Conservation (phyloP, 2,797 vertebrate genomes). For the Lagocephalus sceleratus region DNA sequence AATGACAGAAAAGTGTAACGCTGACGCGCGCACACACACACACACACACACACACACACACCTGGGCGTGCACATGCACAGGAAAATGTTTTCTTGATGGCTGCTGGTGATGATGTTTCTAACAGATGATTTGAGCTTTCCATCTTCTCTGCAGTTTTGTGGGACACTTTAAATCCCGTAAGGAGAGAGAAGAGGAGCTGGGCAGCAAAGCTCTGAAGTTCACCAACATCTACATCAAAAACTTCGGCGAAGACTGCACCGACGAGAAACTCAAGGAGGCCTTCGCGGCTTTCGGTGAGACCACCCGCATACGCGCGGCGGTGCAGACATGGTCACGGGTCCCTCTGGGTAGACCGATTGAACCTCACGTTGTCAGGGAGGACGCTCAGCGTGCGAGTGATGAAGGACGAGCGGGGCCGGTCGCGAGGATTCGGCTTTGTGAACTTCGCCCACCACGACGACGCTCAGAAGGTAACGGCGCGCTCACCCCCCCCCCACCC, state of each 20-base stretch:
- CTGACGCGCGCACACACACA: too few relatives aligned
- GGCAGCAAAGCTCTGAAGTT: slow-evolving; percentile 86
- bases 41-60: not conserved
- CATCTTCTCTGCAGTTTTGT: slow-evolving; percentile 81
- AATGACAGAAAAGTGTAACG: slow-evolving; percentile 96
- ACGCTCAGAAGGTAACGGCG: slow-evolving; percentile 87
- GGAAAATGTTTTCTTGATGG: too few relatives aligned
- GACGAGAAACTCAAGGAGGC: slow-evolving; percentile 83
- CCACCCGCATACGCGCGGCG: not conserved
- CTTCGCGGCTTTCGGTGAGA: slow-evolving; percentile 87
- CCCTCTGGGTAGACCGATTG: not conserved
- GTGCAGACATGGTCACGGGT: not conserved
- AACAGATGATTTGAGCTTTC: slow-evolving; percentile 12
- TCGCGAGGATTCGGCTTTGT: slow-evolving; percentile 96
- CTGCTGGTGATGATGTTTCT: too few relatives aligned
- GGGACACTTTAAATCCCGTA: slow-evolving; percentile 94
- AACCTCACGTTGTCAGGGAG: slow-evolving; percentile 75
- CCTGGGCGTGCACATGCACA: too few relatives aligned
- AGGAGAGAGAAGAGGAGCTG: slow-evolving; percentile 88
- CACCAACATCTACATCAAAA: slow-evolving; percentile 98
- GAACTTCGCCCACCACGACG: slow-evolving; percentile 91
- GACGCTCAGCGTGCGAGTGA: slow-evolving; percentile 92
- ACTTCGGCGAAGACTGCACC: slow-evolving; percentile 87
- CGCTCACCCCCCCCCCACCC: not conserved
- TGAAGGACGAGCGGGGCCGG: slow-evolving; percentile 83